Evolutionary conservation across 1,140 invertebrate genomes (phyloP), one percentile per base, ranked within the genome.

Genomic region (Acromyrmex echinatior): DNA sequence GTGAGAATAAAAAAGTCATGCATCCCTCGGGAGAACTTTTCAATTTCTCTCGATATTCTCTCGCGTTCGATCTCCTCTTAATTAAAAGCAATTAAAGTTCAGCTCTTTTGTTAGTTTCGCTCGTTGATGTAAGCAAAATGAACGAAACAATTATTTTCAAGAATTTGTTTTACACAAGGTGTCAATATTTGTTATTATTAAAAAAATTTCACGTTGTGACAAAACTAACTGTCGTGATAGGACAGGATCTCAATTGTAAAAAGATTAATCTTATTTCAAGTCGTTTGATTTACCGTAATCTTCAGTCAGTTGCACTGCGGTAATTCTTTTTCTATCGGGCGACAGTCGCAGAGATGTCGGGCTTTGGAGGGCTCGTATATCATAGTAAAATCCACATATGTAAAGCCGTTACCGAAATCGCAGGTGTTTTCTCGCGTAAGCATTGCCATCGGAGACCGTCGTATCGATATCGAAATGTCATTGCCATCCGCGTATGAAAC

Each of bases 401-500:
- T 6, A 79, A 60, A 21, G 12, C 60, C 39, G 39, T 65, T 25
- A 53, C 35, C 45, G 49, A 79, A 81, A 80, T 28, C 31, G 58
- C 65, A 45, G 66, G 51, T 81, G 65, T 82, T 82, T 25, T 79
- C 21, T 78, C 49, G 76, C 14, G 45, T n/a, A 51, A 45, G 28
- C 28, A 28, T 14, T 3, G 35, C 51, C 14, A 73, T 5, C 25
- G 51, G 18, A 14, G 53, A 58, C 45, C 21, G 63, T 45, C 76
- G 63, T 10, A 21, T 73, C 68, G 25, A 84, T 74, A 53, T 21
- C 31, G 79, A 45, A n/a, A 49, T 51, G 35, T 49, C n/a, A 56
- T 56, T 68, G 78, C 51, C 53, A 53, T 10, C 4, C 58, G 16
- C 66, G 71, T 85, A 73, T 51, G 68, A 74, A 90, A 90, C 74